Evolutionary conservation across 2,888 invertebrate species (phyloP), one percentile per base, ranked within the genome.

Genomic region (Mellilla xanthometata): DNA sequence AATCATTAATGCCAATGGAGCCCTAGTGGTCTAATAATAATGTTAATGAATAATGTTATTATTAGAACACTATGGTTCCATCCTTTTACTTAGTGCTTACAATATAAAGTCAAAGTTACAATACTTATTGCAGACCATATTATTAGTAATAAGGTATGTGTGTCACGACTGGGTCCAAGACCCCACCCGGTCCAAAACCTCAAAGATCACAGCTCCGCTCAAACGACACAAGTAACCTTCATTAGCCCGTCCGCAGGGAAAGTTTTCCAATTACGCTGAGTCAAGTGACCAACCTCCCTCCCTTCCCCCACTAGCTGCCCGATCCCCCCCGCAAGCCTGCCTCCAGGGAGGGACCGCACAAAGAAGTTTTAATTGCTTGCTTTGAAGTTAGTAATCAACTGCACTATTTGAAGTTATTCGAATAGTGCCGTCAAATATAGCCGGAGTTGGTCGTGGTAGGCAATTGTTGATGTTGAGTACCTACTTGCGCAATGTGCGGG

Each of bases 301-400:
- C 32, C 22, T 28, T 24, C 34, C 22, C 27, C 39, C 26, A 2
- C 26, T 12, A 22, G 12, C 48, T 60, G 59, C 52, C 48, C 48
- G 7, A n/a, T 8, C 8, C 24, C 1, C 24, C 15, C 3, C 6
- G 3, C 3, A 19, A 19, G 15, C 4, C 6, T 19, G 15, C 57
- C 56, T 51, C 57, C 40, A 43, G 60, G 65, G 72, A 66, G 72
- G 72, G 65, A 67, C 72, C 76, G 60, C 77, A 82, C 83, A 85
- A 88, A 86, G 86, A 87, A 88, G 78, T 88, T 88, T 88, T 87
- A 88, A 88, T 88, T 88, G 85, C 86, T 72, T 71, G 76, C 81
- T 76, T 85, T 80, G 81, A 70, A 68, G 72, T 71, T 74, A 71
- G 76, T 75, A 76, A 80, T 79, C 78, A 76, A 77, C 67, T 71